A percentile compares a stretch with the other conserved stretches of the same genome.
phyloP scores from a whole-genome alignment of 2,113 vertebrate species.

The Pterophyllum scalare region DNA sequence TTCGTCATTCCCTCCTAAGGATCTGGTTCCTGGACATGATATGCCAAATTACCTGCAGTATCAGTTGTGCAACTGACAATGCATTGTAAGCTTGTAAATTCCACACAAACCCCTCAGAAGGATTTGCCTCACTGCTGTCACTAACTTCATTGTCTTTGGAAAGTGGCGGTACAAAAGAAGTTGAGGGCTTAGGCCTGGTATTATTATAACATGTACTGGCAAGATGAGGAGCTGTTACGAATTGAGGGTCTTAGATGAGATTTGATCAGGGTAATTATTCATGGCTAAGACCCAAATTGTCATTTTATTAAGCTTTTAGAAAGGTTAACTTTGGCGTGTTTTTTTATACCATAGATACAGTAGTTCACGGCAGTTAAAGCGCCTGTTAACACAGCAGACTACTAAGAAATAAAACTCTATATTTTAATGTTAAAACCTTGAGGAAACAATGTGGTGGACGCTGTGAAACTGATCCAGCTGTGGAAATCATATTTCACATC shows the following conservation, averaged over 20 bases:
- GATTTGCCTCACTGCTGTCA: conserved; percentile 74
- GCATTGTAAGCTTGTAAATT: conserved; percentile 81
- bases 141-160: conserved; percentile 81
- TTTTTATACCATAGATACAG: conserved; percentile 11
- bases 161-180: conserved; percentile 79
- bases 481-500: conserved; percentile 63
- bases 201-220: conserved; percentile 72
- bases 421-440: conserved; percentile 39
- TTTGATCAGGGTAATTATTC: conserved; percentile 75
- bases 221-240: conserved; percentile 79
- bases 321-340: conserved; percentile 45
- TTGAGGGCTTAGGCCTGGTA: conserved; percentile 75
- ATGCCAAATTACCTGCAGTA: conserved; percentile 84
- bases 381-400: conserved; percentile 36
- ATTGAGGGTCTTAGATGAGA: conserved; percentile 61
- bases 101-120: conserved; percentile 72
- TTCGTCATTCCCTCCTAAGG: conserved; percentile 76
- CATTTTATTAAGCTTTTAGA: conserved; percentile 51
- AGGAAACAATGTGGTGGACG: conserved; percentile 35
- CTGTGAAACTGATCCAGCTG: conserved; percentile 53
- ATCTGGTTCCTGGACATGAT: conserved; percentile 85
- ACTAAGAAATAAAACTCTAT: conserved; percentile 28
- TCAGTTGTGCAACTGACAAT: conserved; percentile 78
- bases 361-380: conserved; percentile 30
- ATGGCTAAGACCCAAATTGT: conserved; percentile 54